Base-by-base conservation (phyloP, 2,888 invertebrate species). In the Cristatella mucedo region DNA sequence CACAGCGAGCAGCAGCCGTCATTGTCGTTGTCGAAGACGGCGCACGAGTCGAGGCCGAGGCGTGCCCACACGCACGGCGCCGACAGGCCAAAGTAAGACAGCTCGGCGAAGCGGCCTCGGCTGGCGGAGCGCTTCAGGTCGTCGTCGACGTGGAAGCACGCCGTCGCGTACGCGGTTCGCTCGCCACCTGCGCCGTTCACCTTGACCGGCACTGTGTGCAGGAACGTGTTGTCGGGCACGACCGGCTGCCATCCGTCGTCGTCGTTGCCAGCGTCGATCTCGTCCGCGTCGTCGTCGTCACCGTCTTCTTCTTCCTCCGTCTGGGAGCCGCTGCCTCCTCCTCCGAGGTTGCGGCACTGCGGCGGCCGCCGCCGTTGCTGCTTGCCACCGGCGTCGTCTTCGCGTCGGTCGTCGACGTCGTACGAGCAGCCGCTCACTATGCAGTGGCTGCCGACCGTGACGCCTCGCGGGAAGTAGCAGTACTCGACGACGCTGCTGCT, bases 401-500 rank as follows among this genome's bases (percentile, higher is more conserved):
- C n/a, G n/a, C n/a, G n/a, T n/a, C n/a, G n/a, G n/a, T 43, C 40
- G 9, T 38, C 40, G 19, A 29, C 33, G 4, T 42, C 16, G 26
- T 48, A 46, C 38, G 53, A 48, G 45, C 67, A 68, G 46, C 63
- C 62, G 43, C 63, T 68, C 24, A 67, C 21, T 22, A 68, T 57
- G 41, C 56, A 55, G 36, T 55, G 52, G 13, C 47, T 44, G 2
- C 55, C 54, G 20, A 66, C 45, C 11, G 46, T 33, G 4, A 63
- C 43, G 18, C 57, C 53, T 11, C 53, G 34, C n/a, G 49, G 44
- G 44, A 67, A 60, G 21, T 58, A 44, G 43, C 66, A 66, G 45
- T 57, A 68, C 40, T 68, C 68, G 1, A 68, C 45, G 2, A 68
- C 51, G 20, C 54, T 45, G 3, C 47, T 45, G 2, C 33, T 21